Base-by-base conservation (phyloP, 2,113 vertebrate genomes). In the Pseudorhombus dupliciocellatus region DNA sequence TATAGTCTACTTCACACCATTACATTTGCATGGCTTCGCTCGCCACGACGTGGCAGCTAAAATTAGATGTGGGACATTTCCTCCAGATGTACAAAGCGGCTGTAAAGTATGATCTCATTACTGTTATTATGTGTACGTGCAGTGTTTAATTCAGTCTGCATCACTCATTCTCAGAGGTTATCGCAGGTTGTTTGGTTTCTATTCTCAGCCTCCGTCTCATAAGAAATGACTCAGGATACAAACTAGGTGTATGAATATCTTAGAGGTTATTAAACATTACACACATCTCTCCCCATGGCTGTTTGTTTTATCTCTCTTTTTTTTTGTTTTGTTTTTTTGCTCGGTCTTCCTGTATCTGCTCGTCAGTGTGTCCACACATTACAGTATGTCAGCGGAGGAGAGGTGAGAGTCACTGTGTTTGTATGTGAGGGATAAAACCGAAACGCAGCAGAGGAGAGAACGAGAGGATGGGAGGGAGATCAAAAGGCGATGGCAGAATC, bases 1-100 rank as follows among this genome's bases (percentile, higher is more conserved):
- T 79, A 90, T 87, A 83, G 68, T 68, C 55, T 83, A 72, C 65
- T 88, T 85, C 68, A 58, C 73, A 69, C 66, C 60, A 62, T 73
- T 75, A 50, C 69, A 77, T 84, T 84, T 76, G 80, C 70, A 72
- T 58, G 44, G 55, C 57, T 74, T 70, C n/a, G 25, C 40, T 75
- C 16, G 62, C 21, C n/a, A 70, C 54, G 52, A 25, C 84, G 51
- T 70, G 51, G 66, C 75, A 84, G 80, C 77, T 76, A 83, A 83
- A 87, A 87, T 80, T 80, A 62, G 44, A 83, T 81, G 18, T 20
- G 58, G 64, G 50, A 73, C 62, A 78, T 85, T 82, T 87, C 74
- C 66, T 71, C 22, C 63, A 37, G 4, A 86, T 64, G 71, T 62
- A 64, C 70, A 66, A 51, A 73, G 78, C 24, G 44, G 66, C 70